These are phyloP conservation scores for Podiceps cristatus DNA, from an alignment of 2,113 vertebrate species.

Conservation along the genomic window DNA sequence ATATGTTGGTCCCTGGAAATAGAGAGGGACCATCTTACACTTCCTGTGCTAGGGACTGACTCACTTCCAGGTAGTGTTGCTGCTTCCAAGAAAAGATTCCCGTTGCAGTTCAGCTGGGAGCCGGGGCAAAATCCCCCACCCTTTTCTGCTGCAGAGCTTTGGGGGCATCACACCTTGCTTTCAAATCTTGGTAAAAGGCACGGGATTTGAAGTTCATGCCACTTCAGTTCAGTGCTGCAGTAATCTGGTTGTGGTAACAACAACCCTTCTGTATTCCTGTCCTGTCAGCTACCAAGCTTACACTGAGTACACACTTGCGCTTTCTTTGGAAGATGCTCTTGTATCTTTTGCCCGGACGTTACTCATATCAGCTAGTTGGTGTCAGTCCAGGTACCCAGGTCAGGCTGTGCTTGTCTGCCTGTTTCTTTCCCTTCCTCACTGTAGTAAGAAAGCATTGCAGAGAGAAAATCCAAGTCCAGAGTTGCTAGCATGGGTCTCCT, in stretches of 20 bases:
- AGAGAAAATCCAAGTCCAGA: neutral
- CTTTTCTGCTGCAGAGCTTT: neutral
- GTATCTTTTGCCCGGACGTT: neutral
- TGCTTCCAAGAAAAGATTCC: neutral
- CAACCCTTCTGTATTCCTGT: neutral
- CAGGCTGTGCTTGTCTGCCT: neutral
- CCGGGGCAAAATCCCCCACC: neutral
- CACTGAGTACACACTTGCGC: neutral
- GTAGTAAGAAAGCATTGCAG: neutral
- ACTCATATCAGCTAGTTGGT: accelerated
- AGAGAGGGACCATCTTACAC: neutral
- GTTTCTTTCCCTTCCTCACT: neutral
- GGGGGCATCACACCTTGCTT: neutral
- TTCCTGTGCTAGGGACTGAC: neutral
- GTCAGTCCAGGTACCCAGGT: neutral
- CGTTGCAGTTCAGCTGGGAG: neutral
- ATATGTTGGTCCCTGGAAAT: neutral
- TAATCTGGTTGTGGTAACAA: neutral
- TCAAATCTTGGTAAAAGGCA: neutral
- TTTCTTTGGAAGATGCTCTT: neutral
- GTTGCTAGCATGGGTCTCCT: neutral
- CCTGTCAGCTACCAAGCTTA: neutral
- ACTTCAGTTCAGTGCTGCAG: neutral
- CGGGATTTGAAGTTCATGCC: neutral
- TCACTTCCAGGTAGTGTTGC: neutral